Base-by-base conservation (phyloP, 92 coral and sea anemone genomes). In the Epizoanthus rinbou region DNA sequence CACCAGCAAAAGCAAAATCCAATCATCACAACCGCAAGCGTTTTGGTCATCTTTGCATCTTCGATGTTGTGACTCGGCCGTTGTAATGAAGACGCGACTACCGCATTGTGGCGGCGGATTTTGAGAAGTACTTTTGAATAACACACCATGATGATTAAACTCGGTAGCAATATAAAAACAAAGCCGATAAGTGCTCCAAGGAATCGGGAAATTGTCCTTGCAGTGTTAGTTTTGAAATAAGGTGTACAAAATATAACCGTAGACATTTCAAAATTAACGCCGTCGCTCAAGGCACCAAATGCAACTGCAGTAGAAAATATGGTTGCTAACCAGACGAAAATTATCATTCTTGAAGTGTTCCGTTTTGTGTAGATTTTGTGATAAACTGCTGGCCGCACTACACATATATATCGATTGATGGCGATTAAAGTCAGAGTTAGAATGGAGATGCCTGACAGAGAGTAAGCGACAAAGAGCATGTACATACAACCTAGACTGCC, bases 351-450 rank as follows among this genome's bases (percentile, higher is more conserved):
- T 0, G 52, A 74, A 54, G 87, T 70, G 25, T 78, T 88, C 13
- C 71, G 58, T 1, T 45, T 75, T 0, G 88, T 85, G 75, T 84
- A 91, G 41, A 64, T 69, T 1, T 39, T 18, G 2, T 13, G 79
- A 71, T 91, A 89, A 68, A 50, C 56, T 33, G 75, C 89, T 92
- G 92, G 89, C 50, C 62, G 86, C 10, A 91, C 94, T 59, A 91
- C 85, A 54, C 81, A 82, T 79, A 80, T 82, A 83, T 85, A 91
- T 21, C 94, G 78, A 64, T 91, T 91, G 64, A 91, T 83, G 31
- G 90, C 87, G 54, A 91, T 89, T 88, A 91, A 75, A 21, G 88
- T 81, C 50, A 91, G 79, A 23, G 92, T 84, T 90, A 91, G 86
- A 17, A 87, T 89, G 16, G 94, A 88, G 16, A 92, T 89, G 63